Evolutionary conservation across 2,888 invertebrate genomes (phyloP), one percentile per base, ranked within the genome.

Genomic region (Pyrochroa serraticornis): DNA sequence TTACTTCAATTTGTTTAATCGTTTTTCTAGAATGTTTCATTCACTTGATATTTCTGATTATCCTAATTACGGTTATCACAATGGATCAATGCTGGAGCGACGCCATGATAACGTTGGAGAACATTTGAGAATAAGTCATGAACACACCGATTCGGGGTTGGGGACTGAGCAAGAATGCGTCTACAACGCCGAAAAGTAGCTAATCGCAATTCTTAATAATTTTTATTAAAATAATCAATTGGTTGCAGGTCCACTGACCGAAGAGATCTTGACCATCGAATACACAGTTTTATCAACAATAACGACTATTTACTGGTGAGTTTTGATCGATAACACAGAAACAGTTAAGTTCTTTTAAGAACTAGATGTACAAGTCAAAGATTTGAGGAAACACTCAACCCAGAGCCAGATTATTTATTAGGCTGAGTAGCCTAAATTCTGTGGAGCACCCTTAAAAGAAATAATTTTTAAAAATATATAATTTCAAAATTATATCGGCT

Each of bases 121-220:
- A 36, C 68, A 66, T 30, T 65, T 69, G 37, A 69, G 87, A 62
- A 86, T 87, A 33, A 89, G 87, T 22, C 90, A 90, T 66, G 90
- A 90, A 70, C 90, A 90, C 71, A 89, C 89, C 0, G 90, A 90
- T 76, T 90, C 90, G 0, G 90, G 90, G 0, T 79, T 90, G 3
- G 90, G 90, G 41, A 88, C 87, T 10, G 90, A 90, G 77, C 90
- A 90, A 76, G 90, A 90, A 70, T 89, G 88, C n/a, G 44, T 43
- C 30, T 59, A 54, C 46, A 59, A 59, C 12, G 46, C 41, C 10
- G 60, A 60, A 36, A 60, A 55, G 60, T 60, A 59, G 22, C 30
- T 22, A n/a, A 7, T 22, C 8, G 22, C 6, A 10, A 10, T 35
- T 6, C 2, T 46, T n/a, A n/a, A 36, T 1, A 0, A 14, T 35